Conservation (phyloP, 92 coral and sea anemone species). For the Porites evermanni region DNA sequence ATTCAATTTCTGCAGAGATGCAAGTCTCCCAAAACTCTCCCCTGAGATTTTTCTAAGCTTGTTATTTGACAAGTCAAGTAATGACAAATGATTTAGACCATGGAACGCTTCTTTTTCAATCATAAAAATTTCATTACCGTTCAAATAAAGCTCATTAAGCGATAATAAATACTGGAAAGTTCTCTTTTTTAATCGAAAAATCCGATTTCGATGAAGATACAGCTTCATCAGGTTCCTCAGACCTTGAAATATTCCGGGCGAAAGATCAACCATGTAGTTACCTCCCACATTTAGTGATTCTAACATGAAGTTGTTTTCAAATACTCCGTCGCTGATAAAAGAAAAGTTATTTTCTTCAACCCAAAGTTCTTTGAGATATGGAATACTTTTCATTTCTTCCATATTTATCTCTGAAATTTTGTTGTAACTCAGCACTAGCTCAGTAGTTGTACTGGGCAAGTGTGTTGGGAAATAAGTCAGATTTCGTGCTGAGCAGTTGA, state of each 20-base stretch:
- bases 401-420: constrained; percentile 23
- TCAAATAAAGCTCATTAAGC: constrained; percentile 37
- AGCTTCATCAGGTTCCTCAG: constrained; percentile 31
- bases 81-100: constrained; percentile 1
- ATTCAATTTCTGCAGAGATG: constrained; percentile 17
- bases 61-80: constrained; percentile 39
- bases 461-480: constrained; percentile 34
- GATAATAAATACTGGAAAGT: constrained; percentile 16
- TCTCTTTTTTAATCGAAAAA: constrained; percentile 31
- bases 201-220: constrained; percentile 39
- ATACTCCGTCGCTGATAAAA: constrained; percentile 19
- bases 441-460: constrained; percentile 35
- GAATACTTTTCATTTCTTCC: constrained; percentile 27
- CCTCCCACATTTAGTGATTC: constrained; percentile 19
- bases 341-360: constrained; percentile 25
- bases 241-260: constrained; percentile 39
- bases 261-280: constrained; percentile 10
- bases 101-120: constrained; percentile 37
- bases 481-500: constrained; percentile 11
- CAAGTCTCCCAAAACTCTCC: not conserved
- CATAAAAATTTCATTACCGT: constrained; percentile 36
- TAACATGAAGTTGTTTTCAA: constrained; percentile 19
- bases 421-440: constrained; percentile 32
- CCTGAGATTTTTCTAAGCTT: not conserved
- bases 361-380: constrained; percentile 12